Percentiles rank a stretch among this genome's conserved stretches.
Conservation (phyloP, 53 echinoderm and acorn worm genomes). For the Glandiceps talaboti region DNA sequence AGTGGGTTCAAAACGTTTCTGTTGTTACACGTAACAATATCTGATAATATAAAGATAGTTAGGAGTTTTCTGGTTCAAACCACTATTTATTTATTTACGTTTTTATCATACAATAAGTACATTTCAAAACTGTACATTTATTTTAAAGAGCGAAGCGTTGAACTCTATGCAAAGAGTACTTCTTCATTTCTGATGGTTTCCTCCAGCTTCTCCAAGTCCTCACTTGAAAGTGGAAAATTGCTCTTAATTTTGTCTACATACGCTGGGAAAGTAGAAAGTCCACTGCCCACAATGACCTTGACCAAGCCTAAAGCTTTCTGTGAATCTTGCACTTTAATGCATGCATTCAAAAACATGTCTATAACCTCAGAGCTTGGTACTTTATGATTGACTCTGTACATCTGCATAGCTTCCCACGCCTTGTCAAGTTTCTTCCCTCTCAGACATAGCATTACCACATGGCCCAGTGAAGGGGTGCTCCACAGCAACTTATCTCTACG, state of each 20-base stretch:
- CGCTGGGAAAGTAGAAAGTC: neutral
- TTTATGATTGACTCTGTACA: neutral
- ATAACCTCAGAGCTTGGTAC: neutral
- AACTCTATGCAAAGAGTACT: too few species aligned
- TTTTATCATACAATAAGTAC: too few species aligned
- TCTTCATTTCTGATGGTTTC: neutral
- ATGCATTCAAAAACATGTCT: neutral
- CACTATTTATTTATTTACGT: too few species aligned
- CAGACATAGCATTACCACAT: neutral
- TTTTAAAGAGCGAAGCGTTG: too few species aligned
- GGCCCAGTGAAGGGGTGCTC: neutral
- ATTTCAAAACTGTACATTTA: too few species aligned
- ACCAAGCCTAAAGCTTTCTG: neutral
- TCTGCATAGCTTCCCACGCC: neutral
- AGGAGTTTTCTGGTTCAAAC: too few species aligned
- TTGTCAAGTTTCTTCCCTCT: neutral
- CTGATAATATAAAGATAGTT: too few species aligned
- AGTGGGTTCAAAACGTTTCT: too few species aligned
- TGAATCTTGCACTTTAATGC: neutral
- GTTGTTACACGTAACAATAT: too few species aligned
- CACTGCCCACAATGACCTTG: neutral
- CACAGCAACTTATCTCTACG: constrained; percentile 7
- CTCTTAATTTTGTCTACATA: neutral
- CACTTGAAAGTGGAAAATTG: neutral
- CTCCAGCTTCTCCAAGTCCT: neutral